Conservation (phyloP, 2,888 invertebrate species). For the Danaus chrysippus region DNA sequence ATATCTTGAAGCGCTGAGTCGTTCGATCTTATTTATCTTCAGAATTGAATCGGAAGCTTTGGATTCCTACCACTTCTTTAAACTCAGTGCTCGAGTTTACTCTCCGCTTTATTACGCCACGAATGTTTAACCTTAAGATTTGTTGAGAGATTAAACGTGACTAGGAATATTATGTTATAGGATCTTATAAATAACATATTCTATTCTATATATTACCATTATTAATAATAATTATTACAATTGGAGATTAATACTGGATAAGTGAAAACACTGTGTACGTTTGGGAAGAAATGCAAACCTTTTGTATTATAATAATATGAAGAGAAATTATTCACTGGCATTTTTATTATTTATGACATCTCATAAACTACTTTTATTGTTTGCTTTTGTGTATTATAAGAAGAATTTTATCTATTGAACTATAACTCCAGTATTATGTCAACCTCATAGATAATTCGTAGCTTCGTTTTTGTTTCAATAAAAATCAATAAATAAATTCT, state of each 20-base stretch:
- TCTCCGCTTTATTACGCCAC: background rate
- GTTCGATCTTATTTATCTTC: background rate
- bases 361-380: too few species aligned
- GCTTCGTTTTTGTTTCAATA: background rate
- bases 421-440: background rate
- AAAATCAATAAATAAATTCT: background rate
- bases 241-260: too few species aligned
- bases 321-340: too few species aligned
- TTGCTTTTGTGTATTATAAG: too few species aligned
- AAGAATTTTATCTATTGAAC: too few species aligned
- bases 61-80: conserved; percentile 2
- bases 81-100: conserved; percentile 6
- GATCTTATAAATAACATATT: background rate
- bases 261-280: too few species aligned
- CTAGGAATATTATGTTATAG: background rate
- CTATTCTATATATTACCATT: background rate
- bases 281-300: too few species aligned
- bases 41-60: conserved; percentile 1
- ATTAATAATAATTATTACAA: too few species aligned
- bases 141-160: background rate
- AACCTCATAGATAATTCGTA: background rate
- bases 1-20: background rate
- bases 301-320: too few species aligned
- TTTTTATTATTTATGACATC: too few species aligned
- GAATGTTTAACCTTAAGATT: conserved; percentile 1